Evolutionary conservation across 2,113 vertebrate genomes (phyloP).

Genomic region (Trichechus manatus): DNA sequence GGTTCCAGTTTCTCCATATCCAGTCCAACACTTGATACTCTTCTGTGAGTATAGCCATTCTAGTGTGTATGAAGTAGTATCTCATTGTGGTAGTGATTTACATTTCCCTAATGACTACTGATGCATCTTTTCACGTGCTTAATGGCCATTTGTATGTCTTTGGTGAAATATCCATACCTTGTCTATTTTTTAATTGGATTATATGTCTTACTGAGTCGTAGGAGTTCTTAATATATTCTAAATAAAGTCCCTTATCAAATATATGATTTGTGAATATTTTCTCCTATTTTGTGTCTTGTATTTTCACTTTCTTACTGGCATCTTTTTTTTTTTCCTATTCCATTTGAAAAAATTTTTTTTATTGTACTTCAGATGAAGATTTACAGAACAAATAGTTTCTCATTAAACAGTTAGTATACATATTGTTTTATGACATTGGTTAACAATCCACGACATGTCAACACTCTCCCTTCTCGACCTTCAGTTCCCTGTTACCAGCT

Average conservation of each 20-base stretch:
- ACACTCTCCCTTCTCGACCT: too few relatives aligned
- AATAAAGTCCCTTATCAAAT: neutral
- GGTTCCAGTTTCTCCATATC: too few relatives aligned
- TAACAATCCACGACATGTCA: too few relatives aligned
- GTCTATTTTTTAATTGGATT: slow-evolving; percentile 8
- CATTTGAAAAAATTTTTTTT: too few relatives aligned
- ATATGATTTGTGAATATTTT: neutral
- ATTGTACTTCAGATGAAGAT: too few relatives aligned
- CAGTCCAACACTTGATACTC: too few relatives aligned
- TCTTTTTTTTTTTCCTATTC: too few relatives aligned
- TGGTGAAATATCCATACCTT: neutral
- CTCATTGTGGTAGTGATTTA: neutral
- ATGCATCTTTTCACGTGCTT: too few relatives aligned
- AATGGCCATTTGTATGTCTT: neutral
- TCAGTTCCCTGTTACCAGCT: too few relatives aligned
- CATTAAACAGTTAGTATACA: too few relatives aligned
- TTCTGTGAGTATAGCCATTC: neutral
- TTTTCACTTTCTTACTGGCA: slow-evolving; percentile 11
- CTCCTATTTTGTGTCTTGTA: neutral
- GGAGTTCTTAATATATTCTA: neutral
- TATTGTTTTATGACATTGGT: too few relatives aligned
- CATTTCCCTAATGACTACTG: neutral
- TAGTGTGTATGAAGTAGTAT: neutral
- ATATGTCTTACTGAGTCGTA: neutral
- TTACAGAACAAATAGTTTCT: too few relatives aligned